phyloP scores from a whole-genome alignment of 2,113 vertebrate genomes.

The Cyanocitta stelleri region DNA sequence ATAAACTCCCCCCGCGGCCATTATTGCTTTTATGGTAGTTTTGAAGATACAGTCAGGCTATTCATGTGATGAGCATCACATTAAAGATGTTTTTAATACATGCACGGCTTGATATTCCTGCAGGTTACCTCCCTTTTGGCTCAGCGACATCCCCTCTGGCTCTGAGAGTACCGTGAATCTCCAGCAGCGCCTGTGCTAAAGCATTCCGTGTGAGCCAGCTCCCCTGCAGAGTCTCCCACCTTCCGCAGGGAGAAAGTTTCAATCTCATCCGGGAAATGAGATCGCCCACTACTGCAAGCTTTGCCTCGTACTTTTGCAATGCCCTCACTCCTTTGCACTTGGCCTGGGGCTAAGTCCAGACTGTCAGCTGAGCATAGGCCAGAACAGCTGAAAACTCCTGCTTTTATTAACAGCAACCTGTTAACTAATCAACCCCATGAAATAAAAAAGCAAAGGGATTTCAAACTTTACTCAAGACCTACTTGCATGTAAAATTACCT shows the following conservation, averaged over 20 bases:
- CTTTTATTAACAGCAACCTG: background rate
- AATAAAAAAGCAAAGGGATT: background rate
- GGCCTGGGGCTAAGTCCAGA: background rate
- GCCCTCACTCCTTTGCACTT: background rate
- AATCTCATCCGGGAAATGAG: background rate
- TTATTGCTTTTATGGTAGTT: background rate
- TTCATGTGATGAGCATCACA: background rate
- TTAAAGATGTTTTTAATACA: background rate
- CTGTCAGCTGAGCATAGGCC: background rate
- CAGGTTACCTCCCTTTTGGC: background rate
- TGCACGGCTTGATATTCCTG: background rate
- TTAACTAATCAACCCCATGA: background rate
- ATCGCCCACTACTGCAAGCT: background rate
- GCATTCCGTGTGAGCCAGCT: background rate
- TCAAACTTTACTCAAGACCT: background rate
- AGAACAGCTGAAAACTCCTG: background rate
- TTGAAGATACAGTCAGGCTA: conserved; percentile 5
- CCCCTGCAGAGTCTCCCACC: background rate
- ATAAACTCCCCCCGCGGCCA: conserved; percentile 11
- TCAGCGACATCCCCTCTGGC: background rate
- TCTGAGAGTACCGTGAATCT: background rate
- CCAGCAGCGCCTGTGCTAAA: background rate
- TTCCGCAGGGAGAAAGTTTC: background rate
- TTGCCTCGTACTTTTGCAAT: background rate
- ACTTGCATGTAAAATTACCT: background rate